A percentile compares a stretch with the other conserved stretches of the same genome.
Conservation (phyloP, 2,797 vertebrate species). For the Tapera naevia region DNA sequence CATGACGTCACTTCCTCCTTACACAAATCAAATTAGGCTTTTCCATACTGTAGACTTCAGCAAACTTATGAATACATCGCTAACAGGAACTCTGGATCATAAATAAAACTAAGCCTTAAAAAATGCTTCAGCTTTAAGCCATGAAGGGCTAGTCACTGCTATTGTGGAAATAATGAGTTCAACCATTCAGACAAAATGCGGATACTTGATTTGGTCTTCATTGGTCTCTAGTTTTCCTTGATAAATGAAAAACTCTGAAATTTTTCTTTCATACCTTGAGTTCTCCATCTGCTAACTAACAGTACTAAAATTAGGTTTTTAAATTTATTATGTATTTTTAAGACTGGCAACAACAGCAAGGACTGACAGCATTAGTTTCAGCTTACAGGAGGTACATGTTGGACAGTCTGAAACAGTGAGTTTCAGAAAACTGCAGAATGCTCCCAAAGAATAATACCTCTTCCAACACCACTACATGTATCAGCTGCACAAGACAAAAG, state of each 20-base stretch:
- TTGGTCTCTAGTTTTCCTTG: not conserved
- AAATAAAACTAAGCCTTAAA: not conserved
- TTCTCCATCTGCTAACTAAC: not conserved
- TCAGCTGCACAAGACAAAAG: not conserved
- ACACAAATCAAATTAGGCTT: not conserved
- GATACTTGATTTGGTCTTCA: not conserved
- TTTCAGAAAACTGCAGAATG: not conserved
- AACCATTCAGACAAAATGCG: not conserved
- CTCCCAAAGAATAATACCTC: not conserved
- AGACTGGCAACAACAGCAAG: not conserved
- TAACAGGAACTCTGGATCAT: not conserved
- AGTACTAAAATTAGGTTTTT: not conserved
- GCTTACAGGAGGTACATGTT: not conserved
- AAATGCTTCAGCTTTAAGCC: not conserved
- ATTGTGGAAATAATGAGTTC: not conserved
- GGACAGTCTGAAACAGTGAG: not conserved
- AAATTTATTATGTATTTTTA: not conserved
- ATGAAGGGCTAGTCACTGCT: not conserved
- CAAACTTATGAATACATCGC: not conserved
- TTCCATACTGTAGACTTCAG: not conserved
- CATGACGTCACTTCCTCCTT: not conserved
- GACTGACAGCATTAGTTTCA: not conserved
- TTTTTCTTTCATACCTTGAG: not conserved
- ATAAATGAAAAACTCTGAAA: not conserved
- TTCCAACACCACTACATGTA: not conserved